Conservation (phyloP, 92 coral and sea anemone genomes). For the Epizoanthus illoricatus region DNA sequence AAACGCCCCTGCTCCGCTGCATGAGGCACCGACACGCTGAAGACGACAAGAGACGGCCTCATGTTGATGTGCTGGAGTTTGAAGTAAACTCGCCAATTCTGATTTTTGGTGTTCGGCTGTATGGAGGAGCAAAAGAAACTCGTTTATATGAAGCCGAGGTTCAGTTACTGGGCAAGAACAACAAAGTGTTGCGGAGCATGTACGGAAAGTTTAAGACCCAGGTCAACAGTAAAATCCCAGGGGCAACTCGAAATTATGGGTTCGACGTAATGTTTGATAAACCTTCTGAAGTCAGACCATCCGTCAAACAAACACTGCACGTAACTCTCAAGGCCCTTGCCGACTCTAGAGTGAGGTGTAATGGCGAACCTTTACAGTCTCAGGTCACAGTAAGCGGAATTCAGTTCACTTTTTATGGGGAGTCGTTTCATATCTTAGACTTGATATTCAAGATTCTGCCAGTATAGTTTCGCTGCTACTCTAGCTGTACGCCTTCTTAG, state of each 20-base stretch:
- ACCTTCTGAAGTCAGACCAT: slow-evolving; percentile 18
- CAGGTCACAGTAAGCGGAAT: slow-evolving; percentile 18
- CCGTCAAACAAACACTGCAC: slow-evolving; percentile 29
- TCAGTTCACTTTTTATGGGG: slow-evolving; percentile 14
- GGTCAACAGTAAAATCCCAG: slow-evolving; percentile 30
- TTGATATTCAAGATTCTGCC: slow-evolving; percentile 23
- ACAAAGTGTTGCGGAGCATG: slow-evolving; percentile 1
- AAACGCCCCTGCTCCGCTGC: slow-evolving; percentile 47
- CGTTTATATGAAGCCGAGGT: slow-evolving; percentile 45
- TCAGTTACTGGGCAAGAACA: slow-evolving; percentile 13
- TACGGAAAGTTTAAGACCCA: slow-evolving; percentile 34
- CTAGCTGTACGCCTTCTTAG: background rate
- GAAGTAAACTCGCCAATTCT: slow-evolving; percentile 40
- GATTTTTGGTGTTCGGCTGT: slow-evolving; percentile 54
- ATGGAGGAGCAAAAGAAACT: slow-evolving; percentile 46
- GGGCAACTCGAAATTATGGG: slow-evolving; percentile 28
- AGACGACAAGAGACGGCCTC: slow-evolving; percentile 31
- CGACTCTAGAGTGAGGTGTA: slow-evolving; percentile 29
- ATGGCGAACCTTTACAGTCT: slow-evolving; percentile 27
- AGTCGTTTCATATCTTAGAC: slow-evolving; percentile 32
- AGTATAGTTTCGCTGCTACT: background rate
- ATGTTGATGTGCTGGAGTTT: slow-evolving; percentile 43
- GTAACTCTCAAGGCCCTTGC: slow-evolving; percentile 27
- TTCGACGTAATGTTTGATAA: slow-evolving; percentile 26
- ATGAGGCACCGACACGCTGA: slow-evolving; percentile 35